Conservation (phyloP, 2,113 vertebrate species). For the Passer domesticus region DNA sequence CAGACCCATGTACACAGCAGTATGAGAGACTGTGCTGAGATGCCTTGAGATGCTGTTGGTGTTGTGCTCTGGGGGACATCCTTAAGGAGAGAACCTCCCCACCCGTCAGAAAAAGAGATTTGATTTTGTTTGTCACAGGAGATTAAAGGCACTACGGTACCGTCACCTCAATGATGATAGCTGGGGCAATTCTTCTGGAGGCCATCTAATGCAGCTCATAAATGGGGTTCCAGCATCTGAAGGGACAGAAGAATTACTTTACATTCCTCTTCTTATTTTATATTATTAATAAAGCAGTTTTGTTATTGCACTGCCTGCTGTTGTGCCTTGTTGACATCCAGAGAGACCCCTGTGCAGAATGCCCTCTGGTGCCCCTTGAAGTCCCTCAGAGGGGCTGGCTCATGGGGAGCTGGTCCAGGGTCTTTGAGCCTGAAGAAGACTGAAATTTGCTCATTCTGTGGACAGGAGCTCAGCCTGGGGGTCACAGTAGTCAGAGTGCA, state of each 20-base stretch:
- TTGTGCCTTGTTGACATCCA: neutral
- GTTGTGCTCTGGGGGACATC: neutral
- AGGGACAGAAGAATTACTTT: neutral
- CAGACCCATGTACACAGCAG: neutral
- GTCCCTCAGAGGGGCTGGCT: neutral
- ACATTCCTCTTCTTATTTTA: neutral
- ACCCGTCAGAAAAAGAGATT: neutral
- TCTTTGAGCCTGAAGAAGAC: neutral
- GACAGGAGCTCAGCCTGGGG: neutral
- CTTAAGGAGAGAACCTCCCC: neutral
- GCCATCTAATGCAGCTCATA: neutral
- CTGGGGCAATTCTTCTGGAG: neutral
- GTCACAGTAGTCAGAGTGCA: neutral
- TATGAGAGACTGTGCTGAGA: neutral
- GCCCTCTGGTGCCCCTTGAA: neutral
- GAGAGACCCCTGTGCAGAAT: neutral
- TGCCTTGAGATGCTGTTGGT: fast-evolving
- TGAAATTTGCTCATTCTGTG: neutral
- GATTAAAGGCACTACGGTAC: neutral
- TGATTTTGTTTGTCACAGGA: neutral
- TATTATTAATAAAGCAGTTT: neutral
- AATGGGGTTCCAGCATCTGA: neutral
- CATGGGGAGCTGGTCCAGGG: neutral
- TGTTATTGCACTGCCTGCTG: neutral
- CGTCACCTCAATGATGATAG: neutral